Conservation (phyloP, 2,888 invertebrate species). For the Pristionchus maxplancki region DNA sequence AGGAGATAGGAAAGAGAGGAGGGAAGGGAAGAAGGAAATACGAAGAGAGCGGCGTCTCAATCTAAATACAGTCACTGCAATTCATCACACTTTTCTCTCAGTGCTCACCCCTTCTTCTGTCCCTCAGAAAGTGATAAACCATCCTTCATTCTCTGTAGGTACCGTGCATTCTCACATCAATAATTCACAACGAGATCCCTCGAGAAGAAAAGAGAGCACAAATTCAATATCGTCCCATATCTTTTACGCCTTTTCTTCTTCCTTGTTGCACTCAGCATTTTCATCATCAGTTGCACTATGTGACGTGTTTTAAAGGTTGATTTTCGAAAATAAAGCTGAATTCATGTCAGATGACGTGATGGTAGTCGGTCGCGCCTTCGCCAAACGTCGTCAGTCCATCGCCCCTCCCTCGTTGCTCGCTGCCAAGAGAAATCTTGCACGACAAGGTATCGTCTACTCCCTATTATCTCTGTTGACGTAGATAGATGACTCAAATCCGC, state of each 20-base stretch:
- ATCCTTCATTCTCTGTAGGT: background rate
- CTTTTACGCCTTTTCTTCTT: background rate
- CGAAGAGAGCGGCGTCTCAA: no score
- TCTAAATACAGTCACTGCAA: background rate
- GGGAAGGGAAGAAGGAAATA: slow-evolving; percentile 16
- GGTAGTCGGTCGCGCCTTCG: slow-evolving; percentile 60
- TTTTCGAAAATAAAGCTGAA: background rate
- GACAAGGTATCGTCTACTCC: slow-evolving; percentile 41
- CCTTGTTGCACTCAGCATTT: background rate
- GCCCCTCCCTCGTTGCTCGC: slow-evolving; percentile 50
- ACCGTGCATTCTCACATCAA: slow-evolving; percentile 11
- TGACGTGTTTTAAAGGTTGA: background rate
- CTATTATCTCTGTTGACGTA: no score
- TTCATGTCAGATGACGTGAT: slow-evolving; percentile 53
- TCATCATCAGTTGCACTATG: background rate
- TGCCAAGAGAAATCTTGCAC: slow-evolving; percentile 46
- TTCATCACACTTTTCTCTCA: background rate
- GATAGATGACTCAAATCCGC: background rate
- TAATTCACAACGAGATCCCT: slow-evolving; percentile 16
- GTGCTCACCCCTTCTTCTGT: background rate
- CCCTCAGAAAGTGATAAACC: background rate
- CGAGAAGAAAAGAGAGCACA: slow-evolving; percentile 29
- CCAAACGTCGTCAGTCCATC: slow-evolving; percentile 58
- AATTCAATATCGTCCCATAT: slow-evolving; percentile 33
- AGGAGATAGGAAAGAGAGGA: background rate